Conservation (phyloP, 1,140 invertebrate genomes). For the Drosophila sucinea region DNA sequence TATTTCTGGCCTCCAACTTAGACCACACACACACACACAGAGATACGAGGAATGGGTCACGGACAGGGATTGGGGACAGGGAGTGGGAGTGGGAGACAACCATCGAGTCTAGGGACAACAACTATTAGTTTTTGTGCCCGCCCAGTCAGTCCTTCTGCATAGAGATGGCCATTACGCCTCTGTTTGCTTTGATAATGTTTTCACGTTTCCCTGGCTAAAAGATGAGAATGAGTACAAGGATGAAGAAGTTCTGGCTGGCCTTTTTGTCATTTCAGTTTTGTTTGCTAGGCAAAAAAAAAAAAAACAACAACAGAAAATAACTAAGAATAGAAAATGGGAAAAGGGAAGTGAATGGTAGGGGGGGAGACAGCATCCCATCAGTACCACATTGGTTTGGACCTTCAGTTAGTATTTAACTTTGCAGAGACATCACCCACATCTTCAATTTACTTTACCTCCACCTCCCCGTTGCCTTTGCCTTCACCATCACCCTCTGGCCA, state of each 20-base stretch:
- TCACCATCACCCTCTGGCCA: neutral
- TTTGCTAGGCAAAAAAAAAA: constrained; percentile 73
- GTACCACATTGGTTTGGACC: constrained; percentile 24
- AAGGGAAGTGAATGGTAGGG: neutral
- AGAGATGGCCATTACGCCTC: constrained; percentile 66
- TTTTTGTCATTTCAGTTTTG: constrained; percentile 80
- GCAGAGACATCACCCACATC: neutral
- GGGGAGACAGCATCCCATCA: constrained; percentile 51
- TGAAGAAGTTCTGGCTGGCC: constrained; percentile 33
- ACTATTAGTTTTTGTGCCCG: constrained; percentile 44
- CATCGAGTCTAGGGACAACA: constrained; percentile 7
- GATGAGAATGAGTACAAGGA: constrained; percentile 1
- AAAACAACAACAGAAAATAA: constrained; percentile 17
- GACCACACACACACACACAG: constrained; percentile 64
- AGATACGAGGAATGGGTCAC: constrained; percentile 1
- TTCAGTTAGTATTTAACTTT: constrained; percentile 11
- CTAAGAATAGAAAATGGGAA: constrained; percentile 36
- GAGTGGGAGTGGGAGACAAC: neutral
- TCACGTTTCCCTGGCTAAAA: constrained; percentile 22
- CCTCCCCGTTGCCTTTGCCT: constrained; percentile 3
- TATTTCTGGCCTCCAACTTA: constrained; percentile 45
- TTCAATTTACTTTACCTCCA: neutral
- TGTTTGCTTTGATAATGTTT: constrained; percentile 77
- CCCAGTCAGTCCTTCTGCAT: constrained; percentile 32
- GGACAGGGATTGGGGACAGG: neutral